Evolutionary conservation across 2,888 invertebrate genomes (phyloP), one percentile per base, ranked within the genome.

Genomic region (Laothoe populi): DNA sequence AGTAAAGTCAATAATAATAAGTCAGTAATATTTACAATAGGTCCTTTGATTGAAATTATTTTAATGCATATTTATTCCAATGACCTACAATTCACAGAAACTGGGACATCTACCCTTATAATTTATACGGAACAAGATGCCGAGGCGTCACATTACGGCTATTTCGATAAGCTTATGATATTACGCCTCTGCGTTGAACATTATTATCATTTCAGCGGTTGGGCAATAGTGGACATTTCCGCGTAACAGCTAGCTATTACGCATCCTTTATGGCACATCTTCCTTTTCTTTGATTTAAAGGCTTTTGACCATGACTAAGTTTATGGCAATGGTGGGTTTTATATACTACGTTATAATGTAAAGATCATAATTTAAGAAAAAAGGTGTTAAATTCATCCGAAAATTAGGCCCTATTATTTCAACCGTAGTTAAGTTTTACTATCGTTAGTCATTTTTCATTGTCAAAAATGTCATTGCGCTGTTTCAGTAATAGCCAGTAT

Each of bases 241-340:
- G 53, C 35, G 53, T 53, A 19, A 53, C 53, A 53, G 31, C 35
- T 19, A 19, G 53, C 53, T 53, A 53, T 53, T 53, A 53, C 31
- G 4, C 26, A n/a, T 19, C 53, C 53, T 53, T 53, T 35, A 61
- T 61, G 57, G 46, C 23, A 23, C 60, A n/a, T 53, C 53, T 31
- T 49, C 26, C 26, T 53, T 21, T 53, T 53, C 53, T 53, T 53
- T 53, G 35, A 53, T 53, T 53, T 31, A 53, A 35, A 53, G 35
- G 19, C 53, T 31, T 53, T 19, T 35, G 62, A 48, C 57, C 46
- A 35, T 48, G 48, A 26, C 48, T 21, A 23, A 19, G 35, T 35
- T 49, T 49, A 49, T 16, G 35, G 19, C 8, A 10, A 19, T 53
- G 7, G 2, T 35, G 35, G 19, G 49, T 31, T 49, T 49, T 31